These are phyloP conservation scores for Oopsacas minuta DNA, from an alignment of 37 sponge, comb jelly and placozoan species.

Conservation along the genomic window DNA sequence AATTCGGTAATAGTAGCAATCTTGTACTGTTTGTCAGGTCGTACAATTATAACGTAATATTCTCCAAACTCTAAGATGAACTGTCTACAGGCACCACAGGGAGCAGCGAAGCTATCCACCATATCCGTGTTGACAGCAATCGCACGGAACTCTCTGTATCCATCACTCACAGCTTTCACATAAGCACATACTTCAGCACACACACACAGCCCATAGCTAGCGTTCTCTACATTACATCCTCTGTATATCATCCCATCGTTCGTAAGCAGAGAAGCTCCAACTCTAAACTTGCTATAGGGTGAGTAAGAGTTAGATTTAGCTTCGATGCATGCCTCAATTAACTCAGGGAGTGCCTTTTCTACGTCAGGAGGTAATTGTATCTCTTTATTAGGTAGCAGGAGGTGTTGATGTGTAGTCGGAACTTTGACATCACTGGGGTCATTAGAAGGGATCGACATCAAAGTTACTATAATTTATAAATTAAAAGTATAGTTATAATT, in stretches of 20 bases:
- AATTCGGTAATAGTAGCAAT: slow-evolving; percentile 21
- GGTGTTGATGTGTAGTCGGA: not conserved
- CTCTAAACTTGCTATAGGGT: slow-evolving; percentile 76
- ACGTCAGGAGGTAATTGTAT: not conserved
- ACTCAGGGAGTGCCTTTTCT: slow-evolving; percentile 18
- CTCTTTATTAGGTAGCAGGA: not conserved
- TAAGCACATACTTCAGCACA: slow-evolving; percentile 84
- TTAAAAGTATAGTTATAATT: no score
- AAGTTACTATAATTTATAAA: no score
- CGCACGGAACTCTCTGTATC: slow-evolving; percentile 35
- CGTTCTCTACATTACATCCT: slow-evolving; percentile 95
- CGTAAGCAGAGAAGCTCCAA: slow-evolving; percentile 69
- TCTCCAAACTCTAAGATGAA: slow-evolving; percentile 64
- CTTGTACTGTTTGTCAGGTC: slow-evolving; percentile 16
- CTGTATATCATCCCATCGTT: slow-evolving; percentile 34
- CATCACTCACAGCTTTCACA: slow-evolving; percentile 85
- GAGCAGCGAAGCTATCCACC: slow-evolving; percentile 32
- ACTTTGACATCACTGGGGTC: not conserved
- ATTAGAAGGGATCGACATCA: no score
- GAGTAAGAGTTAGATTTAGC: slow-evolving; percentile 57
- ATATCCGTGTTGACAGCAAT: slow-evolving; percentile 66
- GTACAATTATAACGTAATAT: slow-evolving; percentile 26
- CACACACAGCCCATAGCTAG: slow-evolving; percentile 43
- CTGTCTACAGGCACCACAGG: slow-evolving; percentile 83
- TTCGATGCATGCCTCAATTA: slow-evolving; percentile 23